Conservation (phyloP, 2,797 vertebrate genomes). For the Sebastes variabilis region DNA sequence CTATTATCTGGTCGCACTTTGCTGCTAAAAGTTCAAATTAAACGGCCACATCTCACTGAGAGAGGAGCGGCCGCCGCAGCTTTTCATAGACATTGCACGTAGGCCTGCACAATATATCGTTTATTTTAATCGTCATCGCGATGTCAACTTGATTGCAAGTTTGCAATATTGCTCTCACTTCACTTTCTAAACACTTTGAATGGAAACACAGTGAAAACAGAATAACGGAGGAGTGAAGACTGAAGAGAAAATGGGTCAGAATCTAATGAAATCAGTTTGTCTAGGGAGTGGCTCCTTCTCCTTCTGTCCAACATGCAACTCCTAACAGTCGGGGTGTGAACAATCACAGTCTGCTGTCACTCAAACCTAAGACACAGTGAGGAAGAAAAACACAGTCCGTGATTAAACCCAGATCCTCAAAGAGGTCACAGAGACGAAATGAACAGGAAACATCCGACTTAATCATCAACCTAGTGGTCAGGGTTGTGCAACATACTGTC, state of each 20-base stretch:
- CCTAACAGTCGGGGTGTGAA: background rate
- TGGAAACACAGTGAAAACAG: background rate
- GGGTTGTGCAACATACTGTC: conserved; percentile 42
- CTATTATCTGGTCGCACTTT: too few species aligned
- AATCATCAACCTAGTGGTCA: conserved; percentile 1
- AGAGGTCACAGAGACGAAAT: conserved; percentile 3
- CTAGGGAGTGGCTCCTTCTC: conserved; percentile 32
- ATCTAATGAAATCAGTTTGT: conserved; percentile 16
- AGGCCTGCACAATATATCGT: too few species aligned
- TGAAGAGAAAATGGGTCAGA: background rate
- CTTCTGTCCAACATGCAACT: conserved; percentile 16
- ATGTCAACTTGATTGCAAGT: too few species aligned
- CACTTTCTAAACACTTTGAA: background rate
- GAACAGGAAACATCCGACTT: conserved; percentile 4
- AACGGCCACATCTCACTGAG: too few species aligned
- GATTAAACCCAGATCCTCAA: conserved; percentile 22
- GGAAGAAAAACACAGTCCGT: background rate
- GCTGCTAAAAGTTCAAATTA: too few species aligned
- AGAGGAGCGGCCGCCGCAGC: too few species aligned
- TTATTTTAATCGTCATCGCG: too few species aligned
- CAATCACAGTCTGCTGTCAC: conserved; percentile 1
- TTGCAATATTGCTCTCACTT: too few species aligned
- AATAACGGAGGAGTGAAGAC: background rate
- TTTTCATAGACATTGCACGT: too few species aligned
- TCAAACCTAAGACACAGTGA: background rate